Conservation (phyloP, 2,797 vertebrate genomes). For the Gymnothorax javanicus region DNA sequence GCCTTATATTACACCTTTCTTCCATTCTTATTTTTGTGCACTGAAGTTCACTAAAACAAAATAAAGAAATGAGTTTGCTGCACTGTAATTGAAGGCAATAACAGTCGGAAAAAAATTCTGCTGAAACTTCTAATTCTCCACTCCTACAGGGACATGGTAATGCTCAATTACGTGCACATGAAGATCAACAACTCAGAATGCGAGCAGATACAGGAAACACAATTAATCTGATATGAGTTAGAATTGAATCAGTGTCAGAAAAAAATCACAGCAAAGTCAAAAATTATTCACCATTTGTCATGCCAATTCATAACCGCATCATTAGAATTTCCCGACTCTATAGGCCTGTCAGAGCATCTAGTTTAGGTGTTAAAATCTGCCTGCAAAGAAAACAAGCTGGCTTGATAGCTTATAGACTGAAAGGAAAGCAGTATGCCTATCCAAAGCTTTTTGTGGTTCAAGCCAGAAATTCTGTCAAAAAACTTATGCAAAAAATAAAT, state of each 20-base stretch:
- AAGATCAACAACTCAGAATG: not conserved
- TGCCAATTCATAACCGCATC: not conserved
- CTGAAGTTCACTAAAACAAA: not conserved
- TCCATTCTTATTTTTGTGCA: not conserved
- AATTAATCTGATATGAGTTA: not conserved
- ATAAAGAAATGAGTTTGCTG: not conserved
- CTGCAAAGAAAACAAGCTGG: not conserved
- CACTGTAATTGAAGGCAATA: not conserved
- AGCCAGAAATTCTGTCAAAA: not conserved
- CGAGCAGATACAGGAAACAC: not conserved
- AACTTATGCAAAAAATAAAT: not conserved
- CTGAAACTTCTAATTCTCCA: not conserved
- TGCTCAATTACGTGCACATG: not conserved
- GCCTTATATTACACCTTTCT: not conserved
- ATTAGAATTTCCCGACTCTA: not conserved
- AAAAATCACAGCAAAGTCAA: not conserved
- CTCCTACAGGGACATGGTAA: not conserved
- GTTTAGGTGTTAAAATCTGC: slow-evolving; percentile 2
- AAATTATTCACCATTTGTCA: slow-evolving; percentile 3
- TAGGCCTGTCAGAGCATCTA: not conserved
- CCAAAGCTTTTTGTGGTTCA: not conserved
- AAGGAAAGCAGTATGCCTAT: not conserved
- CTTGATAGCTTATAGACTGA: not conserved
- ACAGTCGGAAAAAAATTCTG: no score
- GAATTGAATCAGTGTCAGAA: not conserved